Evolutionary conservation across 2,888 invertebrate genomes (phyloP).

Genomic region (Drosophila pullipes): DNA sequence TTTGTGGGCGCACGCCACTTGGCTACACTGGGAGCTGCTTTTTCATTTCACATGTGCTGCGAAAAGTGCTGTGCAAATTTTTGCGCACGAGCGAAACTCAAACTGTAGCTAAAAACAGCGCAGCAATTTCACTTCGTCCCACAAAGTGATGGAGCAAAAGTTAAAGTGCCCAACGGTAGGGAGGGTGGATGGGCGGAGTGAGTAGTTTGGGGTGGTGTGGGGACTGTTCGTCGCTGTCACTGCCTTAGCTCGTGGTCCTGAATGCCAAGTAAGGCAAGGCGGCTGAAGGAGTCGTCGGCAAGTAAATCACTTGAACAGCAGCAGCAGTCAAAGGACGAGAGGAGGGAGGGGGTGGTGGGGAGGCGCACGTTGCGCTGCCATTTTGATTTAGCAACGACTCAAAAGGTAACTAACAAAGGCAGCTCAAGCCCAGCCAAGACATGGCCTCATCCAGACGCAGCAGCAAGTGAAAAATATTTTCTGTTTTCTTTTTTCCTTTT

Average conservation of each 20-base stretch:
- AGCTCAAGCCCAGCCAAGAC: conserved; percentile 43
- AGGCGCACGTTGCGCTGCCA: conserved; percentile 64
- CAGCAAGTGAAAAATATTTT: conserved; percentile 46
- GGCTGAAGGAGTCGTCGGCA: conserved; percentile 66
- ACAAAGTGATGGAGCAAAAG: conserved; percentile 47
- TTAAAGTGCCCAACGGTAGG: conserved; percentile 44
- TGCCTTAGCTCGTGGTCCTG: conserved; percentile 56
- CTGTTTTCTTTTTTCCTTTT: conserved; percentile 22
- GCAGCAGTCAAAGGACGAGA: conserved; percentile 9
- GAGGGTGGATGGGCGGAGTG: neutral
- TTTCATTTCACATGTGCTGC: conserved; percentile 43
- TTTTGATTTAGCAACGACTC: conserved; percentile 78
- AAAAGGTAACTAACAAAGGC: conserved; percentile 80
- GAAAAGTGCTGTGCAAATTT: conserved; percentile 66
- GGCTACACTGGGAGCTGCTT: conserved; percentile 8
- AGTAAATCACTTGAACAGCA: conserved; percentile 77
- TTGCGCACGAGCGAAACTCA: conserved; percentile 74
- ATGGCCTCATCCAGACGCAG: conserved; percentile 18
- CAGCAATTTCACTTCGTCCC: conserved; percentile 67
- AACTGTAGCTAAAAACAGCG: conserved; percentile 37
- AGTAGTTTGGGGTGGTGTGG: neutral
- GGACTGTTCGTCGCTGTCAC: conserved; percentile 4
- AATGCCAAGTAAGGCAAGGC: conserved; percentile 74
- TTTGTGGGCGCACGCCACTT: conserved; percentile 70
- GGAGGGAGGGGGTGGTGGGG: neutral